phyloP scores from a whole-genome alignment of 1,140 invertebrate species.

The Medauroidea extradentata region DNA sequence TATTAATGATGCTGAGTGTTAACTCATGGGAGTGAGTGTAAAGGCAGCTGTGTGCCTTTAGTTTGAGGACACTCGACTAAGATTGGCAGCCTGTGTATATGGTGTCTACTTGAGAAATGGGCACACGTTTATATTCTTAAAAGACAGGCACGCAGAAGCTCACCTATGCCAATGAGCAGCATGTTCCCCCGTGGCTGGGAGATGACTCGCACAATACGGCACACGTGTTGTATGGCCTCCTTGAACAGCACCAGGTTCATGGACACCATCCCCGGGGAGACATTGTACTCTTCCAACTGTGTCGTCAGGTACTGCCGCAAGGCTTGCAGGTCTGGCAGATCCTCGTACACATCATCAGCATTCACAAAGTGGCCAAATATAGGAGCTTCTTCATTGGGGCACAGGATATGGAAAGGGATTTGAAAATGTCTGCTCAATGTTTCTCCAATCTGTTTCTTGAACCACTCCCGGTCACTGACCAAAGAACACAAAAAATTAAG shows the following conservation, averaged over 20 bases:
- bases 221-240: conserved; percentile 80
- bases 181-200: conserved; percentile 78
- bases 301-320: conserved; percentile 59
- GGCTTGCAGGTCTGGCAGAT: conserved; percentile 57
- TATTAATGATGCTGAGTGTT: too few relatives aligned
- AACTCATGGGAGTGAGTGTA: too few relatives aligned
- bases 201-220: conserved; percentile 73
- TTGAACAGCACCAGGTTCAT: conserved; percentile 79
- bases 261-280: conserved; percentile 62
- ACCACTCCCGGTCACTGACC: conserved; percentile 68
- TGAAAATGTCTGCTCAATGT: conserved; percentile 72
- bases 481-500: too few relatives aligned
- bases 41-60: too few relatives aligned
- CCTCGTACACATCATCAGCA: conserved; percentile 68
- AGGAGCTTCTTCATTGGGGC: conserved; percentile 66
- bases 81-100: too few relatives aligned
- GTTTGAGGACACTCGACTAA: too few relatives aligned
- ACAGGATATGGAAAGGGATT: conserved; percentile 71
- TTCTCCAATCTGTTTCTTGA: conserved; percentile 62
- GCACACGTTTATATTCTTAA: too few relatives aligned
- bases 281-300: conserved; percentile 76
- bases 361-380: conserved; percentile 77
- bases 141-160: too few relatives aligned
- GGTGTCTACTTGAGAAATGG: too few relatives aligned
- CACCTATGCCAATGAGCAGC: conserved; percentile 75